These are phyloP conservation scores for Habroteleia sp. DNA, from an alignment of 2,888 invertebrate genomes.

Conservation along the genomic window DNA sequence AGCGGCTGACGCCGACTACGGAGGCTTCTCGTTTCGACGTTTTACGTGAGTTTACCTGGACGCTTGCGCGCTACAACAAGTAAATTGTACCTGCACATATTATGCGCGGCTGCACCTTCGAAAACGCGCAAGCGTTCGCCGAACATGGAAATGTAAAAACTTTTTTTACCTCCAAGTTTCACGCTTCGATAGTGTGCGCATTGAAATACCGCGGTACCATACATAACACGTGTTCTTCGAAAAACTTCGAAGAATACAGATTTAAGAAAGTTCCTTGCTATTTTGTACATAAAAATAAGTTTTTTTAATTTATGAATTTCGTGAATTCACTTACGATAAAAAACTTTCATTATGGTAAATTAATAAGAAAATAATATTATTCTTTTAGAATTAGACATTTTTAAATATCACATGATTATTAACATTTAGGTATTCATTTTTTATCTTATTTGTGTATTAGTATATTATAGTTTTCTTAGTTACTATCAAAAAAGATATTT, in stretches of 20 bases:
- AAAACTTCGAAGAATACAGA: not conserved
- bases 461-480: too few relatives aligned
- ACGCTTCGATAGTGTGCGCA: constrained; percentile 52
- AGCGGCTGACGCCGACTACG: constrained; percentile 65
- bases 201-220: constrained; percentile 21
- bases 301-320: too few relatives aligned
- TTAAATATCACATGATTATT: too few relatives aligned
- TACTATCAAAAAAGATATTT: too few relatives aligned
- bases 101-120: constrained; percentile 58
- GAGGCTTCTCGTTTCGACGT: constrained; percentile 61
- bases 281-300: too few relatives aligned
- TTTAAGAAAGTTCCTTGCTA: not conserved
- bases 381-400: too few relatives aligned
- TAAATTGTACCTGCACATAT: constrained; percentile 62
- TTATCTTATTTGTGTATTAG: too few relatives aligned
- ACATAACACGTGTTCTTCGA: constrained; percentile 25
- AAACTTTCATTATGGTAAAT: too few relatives aligned
- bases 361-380: too few relatives aligned
- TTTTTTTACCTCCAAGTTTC: constrained; percentile 54
- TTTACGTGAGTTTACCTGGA: constrained; percentile 64
- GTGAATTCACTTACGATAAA: too few relatives aligned
- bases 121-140: constrained; percentile 62
- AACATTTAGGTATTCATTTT: too few relatives aligned
- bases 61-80: constrained; percentile 61
- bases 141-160: constrained; percentile 49